These are phyloP conservation scores for Julus scanicus DNA, from an alignment of 2,888 invertebrate species.

Conservation along the genomic window DNA sequence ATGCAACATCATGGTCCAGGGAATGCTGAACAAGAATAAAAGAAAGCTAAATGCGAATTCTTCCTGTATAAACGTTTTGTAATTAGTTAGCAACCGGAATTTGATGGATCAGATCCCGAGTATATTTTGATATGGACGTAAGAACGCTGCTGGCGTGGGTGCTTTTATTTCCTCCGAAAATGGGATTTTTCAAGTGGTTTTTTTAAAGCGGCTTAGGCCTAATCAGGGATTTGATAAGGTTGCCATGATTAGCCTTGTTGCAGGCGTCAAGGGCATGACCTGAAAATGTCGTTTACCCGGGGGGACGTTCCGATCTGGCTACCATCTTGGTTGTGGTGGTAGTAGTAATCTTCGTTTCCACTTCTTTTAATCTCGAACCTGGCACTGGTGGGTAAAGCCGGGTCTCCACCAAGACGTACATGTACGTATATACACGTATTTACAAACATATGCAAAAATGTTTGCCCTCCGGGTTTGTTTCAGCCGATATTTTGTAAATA, in stretches of 20 bases:
- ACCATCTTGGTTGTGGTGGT: not conserved
- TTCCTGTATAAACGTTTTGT: not conserved
- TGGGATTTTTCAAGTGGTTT: not conserved
- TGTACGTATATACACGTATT: too few species aligned
- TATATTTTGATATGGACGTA: too few species aligned
- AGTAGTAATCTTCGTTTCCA: too few species aligned
- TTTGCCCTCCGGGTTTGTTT: too few species aligned
- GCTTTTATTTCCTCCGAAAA: conserved; percentile 14
- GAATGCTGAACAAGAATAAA: too few species aligned
- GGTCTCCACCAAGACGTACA: too few species aligned
- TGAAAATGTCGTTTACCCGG: conserved; percentile 3
- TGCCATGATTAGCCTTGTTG: conserved; percentile 2
- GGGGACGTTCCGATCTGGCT: not conserved
- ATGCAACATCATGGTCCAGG: too few species aligned
- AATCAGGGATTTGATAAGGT: conserved; percentile 3
- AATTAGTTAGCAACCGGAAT: not conserved
- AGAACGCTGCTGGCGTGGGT: not conserved
- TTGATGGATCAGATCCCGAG: too few species aligned
- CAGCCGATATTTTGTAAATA: too few species aligned
- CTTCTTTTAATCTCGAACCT: not conserved
- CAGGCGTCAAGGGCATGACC: conserved; percentile 33
- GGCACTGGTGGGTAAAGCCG: too few species aligned
- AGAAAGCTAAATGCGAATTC: too few species aligned
- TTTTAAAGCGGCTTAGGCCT: not conserved
- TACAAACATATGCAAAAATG: too few species aligned